These are phyloP conservation scores for Zapornia atra DNA, from an alignment of 2,113 vertebrate genomes.

Conservation along the genomic window DNA sequence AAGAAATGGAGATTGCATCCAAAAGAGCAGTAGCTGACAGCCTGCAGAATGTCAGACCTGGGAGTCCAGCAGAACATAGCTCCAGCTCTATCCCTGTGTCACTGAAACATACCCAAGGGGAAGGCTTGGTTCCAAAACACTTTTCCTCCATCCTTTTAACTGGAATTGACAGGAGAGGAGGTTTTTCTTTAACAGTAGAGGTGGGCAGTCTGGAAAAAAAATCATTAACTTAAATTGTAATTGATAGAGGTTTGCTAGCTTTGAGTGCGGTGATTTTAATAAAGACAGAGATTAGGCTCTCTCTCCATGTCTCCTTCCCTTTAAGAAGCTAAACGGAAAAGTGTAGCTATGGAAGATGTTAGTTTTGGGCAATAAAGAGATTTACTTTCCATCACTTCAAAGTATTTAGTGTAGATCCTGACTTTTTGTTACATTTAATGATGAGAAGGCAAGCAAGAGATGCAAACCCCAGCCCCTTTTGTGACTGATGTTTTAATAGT, in stretches of 20 bases:
- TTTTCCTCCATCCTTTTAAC: fast-evolving
- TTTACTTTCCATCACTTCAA: not conserved
- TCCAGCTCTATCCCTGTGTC: not conserved
- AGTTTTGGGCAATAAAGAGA: not conserved
- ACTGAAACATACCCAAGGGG: not conserved
- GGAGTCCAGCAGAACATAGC: not conserved
- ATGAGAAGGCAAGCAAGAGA: not conserved
- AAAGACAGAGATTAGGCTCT: not conserved
- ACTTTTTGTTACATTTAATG: not conserved
- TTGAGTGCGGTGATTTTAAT: not conserved
- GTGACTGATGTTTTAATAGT: not conserved
- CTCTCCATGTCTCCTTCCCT: not conserved
- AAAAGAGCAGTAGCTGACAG: not conserved
- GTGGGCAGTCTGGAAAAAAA: not conserved
- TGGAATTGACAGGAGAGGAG: not conserved
- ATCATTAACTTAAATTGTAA: not conserved
- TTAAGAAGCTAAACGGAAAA: not conserved
- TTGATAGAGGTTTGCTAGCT: not conserved
- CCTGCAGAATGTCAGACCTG: not conserved
- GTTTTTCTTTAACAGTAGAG: not conserved
- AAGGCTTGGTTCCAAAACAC: not conserved
- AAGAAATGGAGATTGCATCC: not conserved
- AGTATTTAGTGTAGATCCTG: not conserved
- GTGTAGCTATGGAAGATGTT: not conserved
- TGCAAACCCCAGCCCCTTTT: not conserved